Evolutionary conservation across 1,140 invertebrate genomes (phyloP).

Genomic region (Lucilia cuprina): DNA sequence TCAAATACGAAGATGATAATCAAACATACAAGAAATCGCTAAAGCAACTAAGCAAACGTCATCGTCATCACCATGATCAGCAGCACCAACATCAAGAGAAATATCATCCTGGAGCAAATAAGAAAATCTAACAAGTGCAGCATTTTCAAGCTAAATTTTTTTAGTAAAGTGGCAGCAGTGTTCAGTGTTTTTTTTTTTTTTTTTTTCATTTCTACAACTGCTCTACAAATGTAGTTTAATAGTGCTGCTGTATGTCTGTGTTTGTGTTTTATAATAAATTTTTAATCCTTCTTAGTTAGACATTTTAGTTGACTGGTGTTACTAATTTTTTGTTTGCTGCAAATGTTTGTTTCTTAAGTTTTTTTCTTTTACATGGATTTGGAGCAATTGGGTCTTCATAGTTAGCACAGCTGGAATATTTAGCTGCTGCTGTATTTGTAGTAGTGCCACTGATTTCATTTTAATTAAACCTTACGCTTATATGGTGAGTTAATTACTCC

Average conservation of each 20-base stretch:
- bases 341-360: neutral
- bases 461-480: conserved; percentile 15
- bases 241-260: neutral
- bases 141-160: neutral
- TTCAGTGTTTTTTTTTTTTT: no score
- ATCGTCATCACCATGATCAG: neutral
- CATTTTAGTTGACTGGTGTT: conserved; percentile 5
- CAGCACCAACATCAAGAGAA: neutral
- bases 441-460: neutral
- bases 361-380: neutral
- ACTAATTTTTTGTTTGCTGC: neutral
- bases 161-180: no score
- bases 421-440: neutral
- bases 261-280: neutral
- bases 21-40: neutral
- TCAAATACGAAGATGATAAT: neutral
- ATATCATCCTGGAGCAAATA: neutral
- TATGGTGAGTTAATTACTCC: neutral
- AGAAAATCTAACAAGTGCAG: neutral
- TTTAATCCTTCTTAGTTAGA: conserved; percentile 17
- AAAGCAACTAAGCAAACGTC: neutral
- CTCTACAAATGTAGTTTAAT: neutral
- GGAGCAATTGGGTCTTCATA: neutral
- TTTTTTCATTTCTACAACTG: no score
- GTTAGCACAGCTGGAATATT: neutral